Conservation (phyloP, 2,888 invertebrate species). For the Auanema freiburgensis region DNA sequence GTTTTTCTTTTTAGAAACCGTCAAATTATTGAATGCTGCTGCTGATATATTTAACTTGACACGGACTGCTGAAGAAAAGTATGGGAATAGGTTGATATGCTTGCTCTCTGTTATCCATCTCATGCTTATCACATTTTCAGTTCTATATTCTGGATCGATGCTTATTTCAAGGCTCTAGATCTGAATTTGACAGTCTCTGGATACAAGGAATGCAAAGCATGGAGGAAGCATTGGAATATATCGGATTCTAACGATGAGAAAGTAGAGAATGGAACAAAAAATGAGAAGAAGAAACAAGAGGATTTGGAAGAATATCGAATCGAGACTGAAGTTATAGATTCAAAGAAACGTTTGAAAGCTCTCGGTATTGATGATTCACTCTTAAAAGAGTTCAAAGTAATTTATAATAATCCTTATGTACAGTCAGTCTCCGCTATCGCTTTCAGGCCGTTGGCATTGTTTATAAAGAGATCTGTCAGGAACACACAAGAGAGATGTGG, state of each 20-base stretch:
- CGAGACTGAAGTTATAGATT: constrained; percentile 46
- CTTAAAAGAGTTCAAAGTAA: constrained; percentile 49
- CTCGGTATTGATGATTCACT: constrained; percentile 51
- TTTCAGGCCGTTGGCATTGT: constrained; percentile 53
- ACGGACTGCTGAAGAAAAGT: constrained; percentile 30
- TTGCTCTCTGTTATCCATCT: background rate
- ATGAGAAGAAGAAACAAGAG: constrained; percentile 12
- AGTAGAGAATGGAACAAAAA: constrained; percentile 23
- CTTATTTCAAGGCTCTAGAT: constrained; percentile 56
- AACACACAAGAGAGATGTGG: constrained; percentile 52
- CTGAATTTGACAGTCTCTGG: constrained; percentile 45
- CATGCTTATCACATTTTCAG: background rate
- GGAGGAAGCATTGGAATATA: constrained; percentile 52
- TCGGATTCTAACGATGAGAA: background rate
- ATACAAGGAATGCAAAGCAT: constrained; percentile 50
- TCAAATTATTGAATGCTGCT: constrained; percentile 27
- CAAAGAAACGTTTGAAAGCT: constrained; percentile 41
- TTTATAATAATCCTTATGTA: no score
- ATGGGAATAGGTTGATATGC: constrained; percentile 23
- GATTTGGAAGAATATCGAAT: constrained; percentile 28
- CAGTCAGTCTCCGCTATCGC: background rate
- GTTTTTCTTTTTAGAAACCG: constrained; percentile 24
- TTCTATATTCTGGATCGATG: constrained; percentile 50
- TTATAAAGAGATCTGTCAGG: constrained; percentile 58
- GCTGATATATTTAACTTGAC: constrained; percentile 31